Evolutionary conservation across 2,888 invertebrate species (phyloP).

Genomic region (Agrotis segetum): DNA sequence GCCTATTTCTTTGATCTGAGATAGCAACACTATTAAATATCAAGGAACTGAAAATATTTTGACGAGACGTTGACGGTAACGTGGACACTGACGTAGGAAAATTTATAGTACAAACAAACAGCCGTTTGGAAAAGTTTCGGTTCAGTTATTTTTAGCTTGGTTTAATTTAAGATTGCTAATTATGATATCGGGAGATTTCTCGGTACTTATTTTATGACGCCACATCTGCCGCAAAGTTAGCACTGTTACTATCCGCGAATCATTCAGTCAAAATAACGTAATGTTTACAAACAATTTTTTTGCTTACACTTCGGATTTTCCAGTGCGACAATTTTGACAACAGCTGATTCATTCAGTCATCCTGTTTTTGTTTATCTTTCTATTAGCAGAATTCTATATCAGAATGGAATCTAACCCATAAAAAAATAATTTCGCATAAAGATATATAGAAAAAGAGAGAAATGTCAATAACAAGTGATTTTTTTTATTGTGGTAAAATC

Average conservation of each 20-base stretch:
- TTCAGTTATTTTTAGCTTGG: constrained; percentile 60
- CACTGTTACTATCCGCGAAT: background rate
- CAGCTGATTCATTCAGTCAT: constrained; percentile 17
- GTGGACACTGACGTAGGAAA: constrained; percentile 58
- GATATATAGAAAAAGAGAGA: background rate
- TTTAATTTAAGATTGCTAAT: constrained; percentile 43
- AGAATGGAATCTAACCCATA: no score
- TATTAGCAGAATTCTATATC: background rate
- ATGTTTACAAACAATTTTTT: constrained; percentile 4
- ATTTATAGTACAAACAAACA: constrained; percentile 76
- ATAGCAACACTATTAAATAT: constrained; percentile 57
- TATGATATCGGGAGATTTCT: constrained; percentile 34
- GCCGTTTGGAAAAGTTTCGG: constrained; percentile 70
- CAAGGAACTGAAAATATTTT: constrained; percentile 68
- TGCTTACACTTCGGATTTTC: constrained; percentile 14
- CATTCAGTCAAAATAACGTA: background rate
- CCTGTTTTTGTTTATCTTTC: constrained; percentile 29
- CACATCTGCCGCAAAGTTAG: constrained; percentile 5
- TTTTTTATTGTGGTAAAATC: no score
- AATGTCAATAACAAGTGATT: background rate
- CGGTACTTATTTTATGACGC: constrained; percentile 5
- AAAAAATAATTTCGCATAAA: background rate
- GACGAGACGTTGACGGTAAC: constrained; percentile 49
- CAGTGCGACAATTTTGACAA: constrained; percentile 10
- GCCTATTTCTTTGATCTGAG: no score